These are phyloP conservation scores for Aphidius colemani DNA, from an alignment of 2,888 invertebrate species.

Conservation along the genomic window DNA sequence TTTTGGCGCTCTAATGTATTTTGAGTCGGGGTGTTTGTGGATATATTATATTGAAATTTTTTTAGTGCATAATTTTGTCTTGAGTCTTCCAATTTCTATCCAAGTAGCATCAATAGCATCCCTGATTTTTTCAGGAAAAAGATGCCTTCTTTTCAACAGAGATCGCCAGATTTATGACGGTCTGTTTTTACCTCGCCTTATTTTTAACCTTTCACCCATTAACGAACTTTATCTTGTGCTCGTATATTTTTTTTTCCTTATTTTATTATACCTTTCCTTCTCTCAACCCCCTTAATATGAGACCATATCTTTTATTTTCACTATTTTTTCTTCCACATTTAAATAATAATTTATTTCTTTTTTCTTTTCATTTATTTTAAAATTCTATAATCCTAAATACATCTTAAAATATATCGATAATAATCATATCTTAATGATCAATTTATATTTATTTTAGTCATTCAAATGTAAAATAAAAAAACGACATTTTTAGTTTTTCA, in stretches of 20 bases:
- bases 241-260: constrained; percentile 38
- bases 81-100: neutral
- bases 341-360: neutral
- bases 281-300: constrained; percentile 21
- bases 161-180: constrained; percentile 58
- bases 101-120: constrained; percentile 10
- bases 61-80: constrained; percentile 15
- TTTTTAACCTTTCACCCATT: constrained; percentile 60
- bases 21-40: neutral
- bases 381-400: neutral
- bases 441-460: no score
- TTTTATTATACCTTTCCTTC: constrained; percentile 8
- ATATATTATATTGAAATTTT: constrained; percentile 2
- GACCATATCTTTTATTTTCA: constrained; percentile 27
- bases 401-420: neutral
- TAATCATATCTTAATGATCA: no score
- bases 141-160: constrained; percentile 42
- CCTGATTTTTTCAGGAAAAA: constrained; percentile 27
- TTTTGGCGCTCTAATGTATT: constrained; percentile 6
- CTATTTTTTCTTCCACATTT: constrained; percentile 1
- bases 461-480: no score
- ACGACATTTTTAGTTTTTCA: no score
- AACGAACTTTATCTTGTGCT: constrained; percentile 56
- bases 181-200: constrained; percentile 44
- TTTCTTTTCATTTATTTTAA: neutral